Conservation (phyloP, 2,113 vertebrate species). For the Rhabdomys dilectus region DNA sequence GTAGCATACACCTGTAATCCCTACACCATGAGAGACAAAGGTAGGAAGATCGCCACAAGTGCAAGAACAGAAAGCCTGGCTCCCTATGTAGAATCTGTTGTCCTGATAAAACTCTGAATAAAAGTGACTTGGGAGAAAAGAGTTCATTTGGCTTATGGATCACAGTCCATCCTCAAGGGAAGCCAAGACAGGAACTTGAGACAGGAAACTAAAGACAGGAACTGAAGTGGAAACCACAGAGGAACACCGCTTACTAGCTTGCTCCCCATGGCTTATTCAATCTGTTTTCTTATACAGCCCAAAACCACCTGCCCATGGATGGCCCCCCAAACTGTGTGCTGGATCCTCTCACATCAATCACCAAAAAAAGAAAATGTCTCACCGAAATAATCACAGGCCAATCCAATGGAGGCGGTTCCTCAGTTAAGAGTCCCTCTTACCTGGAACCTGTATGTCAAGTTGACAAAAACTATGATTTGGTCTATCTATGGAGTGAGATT, state of each 20-base stretch:
- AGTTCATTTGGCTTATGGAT: neutral
- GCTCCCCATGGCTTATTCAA: neutral
- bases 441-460: neutral
- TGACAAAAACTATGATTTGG: neutral
- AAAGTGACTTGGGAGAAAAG: neutral
- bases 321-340: neutral
- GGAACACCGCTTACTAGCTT: neutral
- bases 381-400: neutral
- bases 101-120: neutral
- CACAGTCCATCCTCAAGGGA: neutral
- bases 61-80: neutral
- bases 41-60: neutral
- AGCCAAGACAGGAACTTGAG: neutral
- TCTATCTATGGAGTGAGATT: neutral
- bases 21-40: neutral
- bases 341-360: neutral
- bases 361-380: neutral
- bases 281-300: neutral
- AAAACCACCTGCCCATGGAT: neutral
- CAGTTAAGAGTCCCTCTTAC: neutral
- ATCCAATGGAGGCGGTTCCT: neutral
- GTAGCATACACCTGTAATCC: neutral
- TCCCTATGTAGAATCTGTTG: neutral
- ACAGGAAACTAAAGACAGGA: neutral
- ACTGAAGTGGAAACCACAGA: neutral